Evolutionary conservation across 2,113 vertebrate genomes (phyloP).

Genomic region (Equus przewalskii): DNA sequence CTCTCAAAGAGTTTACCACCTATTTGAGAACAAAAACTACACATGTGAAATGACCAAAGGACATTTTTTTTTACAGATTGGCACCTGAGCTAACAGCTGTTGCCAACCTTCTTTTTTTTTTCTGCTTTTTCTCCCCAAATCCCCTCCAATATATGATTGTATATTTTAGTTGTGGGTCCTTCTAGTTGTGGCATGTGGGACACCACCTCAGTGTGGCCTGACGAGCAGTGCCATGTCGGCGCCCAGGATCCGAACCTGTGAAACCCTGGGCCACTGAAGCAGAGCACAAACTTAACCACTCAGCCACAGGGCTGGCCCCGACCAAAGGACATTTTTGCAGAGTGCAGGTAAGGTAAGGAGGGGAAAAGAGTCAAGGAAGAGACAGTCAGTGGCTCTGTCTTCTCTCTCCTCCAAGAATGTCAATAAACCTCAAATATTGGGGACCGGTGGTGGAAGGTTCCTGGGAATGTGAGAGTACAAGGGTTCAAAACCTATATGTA

Average conservation of each 20-base stretch:
- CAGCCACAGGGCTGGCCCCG: too few relatives aligned
- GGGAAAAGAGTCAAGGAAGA: not conserved
- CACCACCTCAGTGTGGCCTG: too few relatives aligned
- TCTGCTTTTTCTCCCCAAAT: too few relatives aligned
- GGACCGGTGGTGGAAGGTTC: not conserved
- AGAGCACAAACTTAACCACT: too few relatives aligned
- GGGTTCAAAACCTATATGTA: not conserved
- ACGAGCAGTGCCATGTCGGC: too few relatives aligned
- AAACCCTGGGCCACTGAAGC: too few relatives aligned
- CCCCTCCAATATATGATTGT: too few relatives aligned
- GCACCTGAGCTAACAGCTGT: too few relatives aligned
- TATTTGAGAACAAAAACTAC: not conserved
- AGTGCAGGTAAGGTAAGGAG: not conserved
- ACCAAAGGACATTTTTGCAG: not conserved
- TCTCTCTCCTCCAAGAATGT: not conserved
- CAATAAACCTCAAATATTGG: not conserved
- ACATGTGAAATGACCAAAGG: not conserved
- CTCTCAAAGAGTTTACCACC: not conserved
- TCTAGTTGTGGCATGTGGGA: too few relatives aligned
- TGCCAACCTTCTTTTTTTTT: too few relatives aligned
- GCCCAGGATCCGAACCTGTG: too few relatives aligned
- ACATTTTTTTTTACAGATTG: not conserved
- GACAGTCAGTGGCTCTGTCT: not conserved
- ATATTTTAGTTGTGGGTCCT: too few relatives aligned
- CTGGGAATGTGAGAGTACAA: not conserved